Base-by-base conservation (phyloP, 2,113 vertebrate species). In the Saiga tatarica region DNA sequence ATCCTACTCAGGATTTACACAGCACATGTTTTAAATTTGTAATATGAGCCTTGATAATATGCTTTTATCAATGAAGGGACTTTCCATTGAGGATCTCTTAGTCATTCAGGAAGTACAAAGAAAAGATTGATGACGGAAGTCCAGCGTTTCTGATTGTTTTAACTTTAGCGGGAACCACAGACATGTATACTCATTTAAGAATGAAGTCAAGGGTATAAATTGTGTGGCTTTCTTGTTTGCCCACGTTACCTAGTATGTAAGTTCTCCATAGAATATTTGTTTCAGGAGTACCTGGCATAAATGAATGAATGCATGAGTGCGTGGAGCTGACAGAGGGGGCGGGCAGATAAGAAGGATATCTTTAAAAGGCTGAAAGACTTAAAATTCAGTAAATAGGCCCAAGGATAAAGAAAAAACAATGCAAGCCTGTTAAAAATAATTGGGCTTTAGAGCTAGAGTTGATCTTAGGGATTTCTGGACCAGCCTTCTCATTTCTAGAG, bases 61-160 rank as follows among this genome's bases (percentile, higher is more conserved):
- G 7, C 71, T 95, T 95, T 97, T 97, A 95, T 97, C 95, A 96
- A 89, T 83, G 93, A 94, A 97, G 78, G 85, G n/a, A 93, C 89
- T 95, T 97, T 90, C 89, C 79, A 91, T 1, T 53, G n/a, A 79
- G 45, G 17, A 93, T 78, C 64, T 89, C 52, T 87, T 57, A 78
- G 67, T 55, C 6, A 1, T 93, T 74, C 64, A 91, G 93, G 71
- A 95, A 95, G 91, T 50, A 89, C 67, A 94, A 84, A 95, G 82
- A 82, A 92, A 86, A 85, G 55, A 88, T 55, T 62, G 21, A 89
- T 62, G 88, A 95, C 53, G 76, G 76, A 92, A 64, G 59, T 62
- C 94, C 76, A 94, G 91, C 26, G 13, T 50, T 97, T 82, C 85
- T 47, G 85, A 97, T 39, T 21, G 45, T 89, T 91, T 95, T 71